Evolutionary conservation across 2,113 vertebrate genomes (phyloP).

Genomic region (Psittacula cyanocephala): DNA sequence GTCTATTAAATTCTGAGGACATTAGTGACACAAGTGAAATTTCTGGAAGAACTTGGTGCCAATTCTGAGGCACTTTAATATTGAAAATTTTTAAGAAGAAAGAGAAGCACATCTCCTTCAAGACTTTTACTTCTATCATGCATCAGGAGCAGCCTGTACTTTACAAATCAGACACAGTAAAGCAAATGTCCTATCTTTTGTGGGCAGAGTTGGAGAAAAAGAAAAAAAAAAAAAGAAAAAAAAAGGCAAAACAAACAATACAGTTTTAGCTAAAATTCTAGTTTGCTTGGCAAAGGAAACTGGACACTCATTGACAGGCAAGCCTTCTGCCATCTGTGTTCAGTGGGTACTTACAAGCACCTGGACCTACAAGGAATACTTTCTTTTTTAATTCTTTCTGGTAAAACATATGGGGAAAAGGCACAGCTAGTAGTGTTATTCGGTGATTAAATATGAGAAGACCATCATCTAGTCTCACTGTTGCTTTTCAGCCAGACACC

Average conservation of each 20-base stretch:
- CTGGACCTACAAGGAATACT: background rate
- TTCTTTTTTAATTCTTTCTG: background rate
- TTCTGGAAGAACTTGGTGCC: background rate
- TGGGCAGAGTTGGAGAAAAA: background rate
- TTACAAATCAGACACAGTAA: background rate
- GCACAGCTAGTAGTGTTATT: background rate
- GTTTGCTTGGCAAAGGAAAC: background rate
- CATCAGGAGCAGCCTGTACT: background rate
- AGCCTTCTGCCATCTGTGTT: conserved; percentile 20
- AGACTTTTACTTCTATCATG: background rate
- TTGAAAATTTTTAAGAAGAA: background rate
- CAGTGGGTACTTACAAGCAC: conserved; percentile 34
- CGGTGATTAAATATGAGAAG: background rate
- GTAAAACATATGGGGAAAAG: conserved; percentile 33
- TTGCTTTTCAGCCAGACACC: conserved; percentile 9
- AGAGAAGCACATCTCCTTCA: background rate
- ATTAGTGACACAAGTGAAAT: background rate
- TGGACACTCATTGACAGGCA: background rate
- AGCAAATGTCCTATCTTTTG: background rate
- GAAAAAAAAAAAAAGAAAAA: no score
- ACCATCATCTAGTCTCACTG: background rate
- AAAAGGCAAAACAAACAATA: background rate
- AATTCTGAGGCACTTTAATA: background rate
- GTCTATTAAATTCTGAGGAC: background rate
- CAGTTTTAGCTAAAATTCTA: background rate